These are phyloP conservation scores for Chaetodon trifasciatus DNA, from an alignment of 2,797 vertebrate species.

Conservation along the genomic window DNA sequence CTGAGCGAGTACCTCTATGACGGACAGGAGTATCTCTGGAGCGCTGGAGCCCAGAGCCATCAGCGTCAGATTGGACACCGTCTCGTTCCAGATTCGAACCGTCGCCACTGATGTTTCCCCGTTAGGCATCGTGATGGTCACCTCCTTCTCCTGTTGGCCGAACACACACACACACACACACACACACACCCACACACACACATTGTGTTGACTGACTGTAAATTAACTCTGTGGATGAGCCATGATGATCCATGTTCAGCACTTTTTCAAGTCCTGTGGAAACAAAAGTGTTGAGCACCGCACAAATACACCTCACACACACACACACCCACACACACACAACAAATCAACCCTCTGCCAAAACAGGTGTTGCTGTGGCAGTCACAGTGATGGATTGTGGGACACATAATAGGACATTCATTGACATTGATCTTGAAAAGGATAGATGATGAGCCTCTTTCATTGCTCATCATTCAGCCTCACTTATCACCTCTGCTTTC, in stretches of 20 bases:
- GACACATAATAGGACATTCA: neutral
- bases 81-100: conserved; percentile 92
- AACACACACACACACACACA: conserved; percentile 20
- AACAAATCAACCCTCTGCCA: neutral
- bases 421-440: conserved; percentile 21
- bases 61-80: conserved; percentile 93
- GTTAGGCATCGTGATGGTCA: conserved; percentile 92
- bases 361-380: neutral
- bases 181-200: conserved; percentile 39
- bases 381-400: conserved; percentile 27
- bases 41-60: conserved; percentile 95
- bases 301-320: neutral
- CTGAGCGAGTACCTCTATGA: conserved; percentile 88
- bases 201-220: neutral
- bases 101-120: conserved; percentile 92
- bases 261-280: too few species aligned
- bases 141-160: conserved; percentile 90
- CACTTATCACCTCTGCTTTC: too few species aligned
- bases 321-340: neutral
- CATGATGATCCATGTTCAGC: too few species aligned
- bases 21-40: conserved; percentile 93
- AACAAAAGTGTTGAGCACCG: too few species aligned
- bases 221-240: neutral
- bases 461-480: neutral
- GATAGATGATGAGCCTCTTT: neutral